A percentile compares a stretch with the other conserved stretches of the same genome.
These are phyloP conservation scores for Enteromius paludinosus DNA, from an alignment of 2,797 vertebrate species.

Conservation along the genomic window DNA sequence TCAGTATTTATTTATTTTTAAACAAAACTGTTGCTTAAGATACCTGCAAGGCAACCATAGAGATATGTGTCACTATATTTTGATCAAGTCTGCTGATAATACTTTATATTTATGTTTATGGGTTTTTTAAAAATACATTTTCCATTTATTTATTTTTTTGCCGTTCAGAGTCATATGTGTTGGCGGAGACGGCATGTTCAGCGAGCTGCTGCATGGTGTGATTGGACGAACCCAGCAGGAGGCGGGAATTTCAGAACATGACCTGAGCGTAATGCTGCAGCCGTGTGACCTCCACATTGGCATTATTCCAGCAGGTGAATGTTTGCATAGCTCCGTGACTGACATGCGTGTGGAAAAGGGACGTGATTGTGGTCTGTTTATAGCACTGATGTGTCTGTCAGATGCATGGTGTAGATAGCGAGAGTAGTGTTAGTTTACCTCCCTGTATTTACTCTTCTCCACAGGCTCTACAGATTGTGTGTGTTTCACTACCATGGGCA, in stretches of 20 bases:
- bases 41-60: background rate
- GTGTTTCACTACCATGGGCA: slow-evolving; percentile 84
- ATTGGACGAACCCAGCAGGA: slow-evolving; percentile 83
- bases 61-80: background rate
- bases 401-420: slow-evolving; percentile 8
- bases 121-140: background rate
- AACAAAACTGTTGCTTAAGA: slow-evolving; percentile 16
- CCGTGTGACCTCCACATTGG: slow-evolving; percentile 84
- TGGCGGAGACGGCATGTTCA: slow-evolving; percentile 88
- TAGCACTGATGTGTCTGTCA: background rate
- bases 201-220: slow-evolving; percentile 84
- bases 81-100: background rate
- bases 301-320: slow-evolving; percentile 85
- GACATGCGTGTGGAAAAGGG: slow-evolving; percentile 14
- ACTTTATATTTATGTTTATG: background rate
- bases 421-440: slow-evolving; percentile 12
- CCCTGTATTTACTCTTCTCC: slow-evolving; percentile 18
- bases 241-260: slow-evolving; percentile 78
- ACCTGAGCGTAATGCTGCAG: slow-evolving; percentile 72
- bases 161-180: slow-evolving; percentile 83
- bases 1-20: background rate
- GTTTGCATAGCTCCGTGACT: background rate
- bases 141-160: slow-evolving; percentile 54
- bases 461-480: slow-evolving; percentile 85
- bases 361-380: slow-evolving; percentile 12